Evolutionary conservation across 2,113 vertebrate species (phyloP), one percentile per base, ranked within the genome.

Genomic region (Baryphthengus martii): DNA sequence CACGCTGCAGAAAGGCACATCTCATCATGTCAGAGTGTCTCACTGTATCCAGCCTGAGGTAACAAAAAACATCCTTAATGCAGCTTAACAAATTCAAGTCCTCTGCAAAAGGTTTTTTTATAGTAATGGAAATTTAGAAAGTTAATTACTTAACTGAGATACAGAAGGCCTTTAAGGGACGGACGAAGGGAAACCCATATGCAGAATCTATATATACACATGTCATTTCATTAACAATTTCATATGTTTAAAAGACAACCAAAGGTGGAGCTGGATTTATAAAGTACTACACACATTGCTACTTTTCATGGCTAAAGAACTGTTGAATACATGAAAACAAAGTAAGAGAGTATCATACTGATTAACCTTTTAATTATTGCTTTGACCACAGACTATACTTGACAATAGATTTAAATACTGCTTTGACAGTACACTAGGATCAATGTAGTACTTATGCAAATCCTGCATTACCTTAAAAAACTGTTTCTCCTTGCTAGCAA

Each of bases 241-340:
- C 0, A 0, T 21, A 14, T 8, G 13, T 35, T 86, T 66, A 77
- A 73, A 93, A 39, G 55, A 39, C 19, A 81, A 35, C 7, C 10
- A 56, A 61, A 91, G 23, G 19, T 42, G 25, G 21, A 86, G 29
- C 24, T 61, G 20, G 28, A 66, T 63, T 55, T 10, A n/a, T 15
- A 62, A 81, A 0, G 8, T 19, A 55, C 23, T 50, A 42, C 13
- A 21, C 9, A 77, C 16, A 70, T 19, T 0, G 0, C 50, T 58
- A 39, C 31, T 77, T 70, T 80, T 70, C 61, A 81, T 17, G 3
- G 9, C 55, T 58, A 78, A 11, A 76, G 66, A 79, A 79, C 18
- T 55, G 39, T 39, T 83, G 67, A 76, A 68, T 19, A 75, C 29
- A 42, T 2, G 9, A 76, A 68, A 65, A 71, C 5, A 53, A 92